Base-by-base conservation (phyloP, 2,113 vertebrate species). In the Sprattus sprattus region DNA sequence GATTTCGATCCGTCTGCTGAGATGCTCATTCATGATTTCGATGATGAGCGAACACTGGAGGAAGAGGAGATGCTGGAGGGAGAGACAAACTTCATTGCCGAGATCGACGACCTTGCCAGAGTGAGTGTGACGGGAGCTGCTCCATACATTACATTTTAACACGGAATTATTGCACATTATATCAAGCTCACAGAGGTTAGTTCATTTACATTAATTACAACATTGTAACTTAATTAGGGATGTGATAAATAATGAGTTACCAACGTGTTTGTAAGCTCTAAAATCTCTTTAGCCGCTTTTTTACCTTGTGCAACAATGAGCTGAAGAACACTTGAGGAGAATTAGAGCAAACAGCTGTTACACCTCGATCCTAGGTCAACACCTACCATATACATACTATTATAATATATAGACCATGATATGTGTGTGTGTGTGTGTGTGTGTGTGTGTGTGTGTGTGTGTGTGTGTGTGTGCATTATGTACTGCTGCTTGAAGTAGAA, bases 11-110 rank as follows among this genome's bases (percentile, higher is more conserved):
- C 97, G 84, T 96, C 97, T 78, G 98, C 96, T 93, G 98, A 99
- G 88, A 99, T 99, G 98, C 95, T 99, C 86, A 96, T 99, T 90
- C 98, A 99, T 91, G 98, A 99, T 94, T 99, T 97, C 92, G 98
- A 99, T 89, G 98, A 99, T 87, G 98, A 99, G 89, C 95, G 97
- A 84, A 99, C 98, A 67, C 91, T 99, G 94, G 98, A 99, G 90
- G 98, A 99, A 86, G 98, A 99, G 93, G 98, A 99, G 93, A 96
- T 96, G 95, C 94, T 98, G 94, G 97, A 99, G 92, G 96, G 97
- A 91, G 98, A 99, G 87, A 97, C 97, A 64, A 98, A 98, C 89
- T 96, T 96, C 92, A 95, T 87, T 88, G 95, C 95, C 87, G 98
- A 99, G 94, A 99, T 99, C 88, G 98, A 98, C 91, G 97, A 99